Evolutionary conservation across 2,888 invertebrate species (phyloP), one percentile per base, ranked within the genome.

Genomic region (Phoenoteleia sp.): DNA sequence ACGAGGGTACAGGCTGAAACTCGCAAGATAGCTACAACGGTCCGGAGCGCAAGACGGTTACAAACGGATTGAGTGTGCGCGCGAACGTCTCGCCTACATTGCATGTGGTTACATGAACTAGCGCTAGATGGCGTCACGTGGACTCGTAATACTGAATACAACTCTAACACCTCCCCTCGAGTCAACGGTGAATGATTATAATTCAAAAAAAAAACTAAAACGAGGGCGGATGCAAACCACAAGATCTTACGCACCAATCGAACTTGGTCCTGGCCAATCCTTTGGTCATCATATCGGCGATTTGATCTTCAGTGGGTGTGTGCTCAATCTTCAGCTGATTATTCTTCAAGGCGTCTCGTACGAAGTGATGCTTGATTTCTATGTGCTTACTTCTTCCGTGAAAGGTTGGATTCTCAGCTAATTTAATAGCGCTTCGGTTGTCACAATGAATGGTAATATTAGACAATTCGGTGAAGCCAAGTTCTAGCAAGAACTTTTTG

Each of bases 111-210:
- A 4, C 29, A 6, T 4, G 9, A 29, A 29, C 29, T 29, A 4
- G 29, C 42, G 15, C 2, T 42, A 42, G 17, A 15, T 42, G 42
- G 42, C 42, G 17, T 3, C 17, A 42, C 42, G 33, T 33, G 33
- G 33, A 33, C 33, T 33, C 17, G 42, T 2, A 2, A 4, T 15
- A 42, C 3, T n/a, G n/a, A 42, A 9, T 7, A 15, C 2, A 27
- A 33, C 39, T 13, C 39, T 33, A 60, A 72, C 60, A 72, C 60
- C 27, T 60, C 58, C 72, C 45, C 60, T 72, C 72, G 72, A 72
- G 72, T 60, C 7, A 33, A 58, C 3, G 33, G 23, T 45, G n/a
- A n/a, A n/a, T 4, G 19, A 17, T 3, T n/a, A 7, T 17, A 23
- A n/a, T n/a, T n/a, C n/a, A n/a, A n/a, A n/a, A 17, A 15, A 60